These are phyloP conservation scores for Sylvietta virens DNA, from an alignment of 2,113 vertebrate genomes.

Conservation along the genomic window DNA sequence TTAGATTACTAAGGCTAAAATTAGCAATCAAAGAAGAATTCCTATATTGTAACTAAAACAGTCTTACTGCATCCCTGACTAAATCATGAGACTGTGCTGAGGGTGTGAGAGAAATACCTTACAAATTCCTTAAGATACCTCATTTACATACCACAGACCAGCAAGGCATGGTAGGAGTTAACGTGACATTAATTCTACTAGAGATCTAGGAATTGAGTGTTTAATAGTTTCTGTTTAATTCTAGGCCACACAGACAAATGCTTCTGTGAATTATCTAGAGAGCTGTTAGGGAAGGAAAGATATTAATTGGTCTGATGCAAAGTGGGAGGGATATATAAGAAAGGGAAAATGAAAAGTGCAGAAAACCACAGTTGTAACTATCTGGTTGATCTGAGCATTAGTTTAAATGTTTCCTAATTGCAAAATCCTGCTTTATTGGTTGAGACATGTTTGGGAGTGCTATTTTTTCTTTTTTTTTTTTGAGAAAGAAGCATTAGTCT, in stretches of 20 bases:
- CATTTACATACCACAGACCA: background rate
- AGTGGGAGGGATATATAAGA: constrained; percentile 31
- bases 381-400: constrained; percentile 10
- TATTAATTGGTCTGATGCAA: constrained; percentile 66
- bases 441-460: background rate
- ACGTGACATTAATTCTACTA: constrained; percentile 37
- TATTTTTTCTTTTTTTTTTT: background rate
- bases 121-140: background rate
- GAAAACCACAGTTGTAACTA: background rate
- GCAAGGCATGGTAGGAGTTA: constrained; percentile 33
- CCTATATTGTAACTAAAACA: background rate
- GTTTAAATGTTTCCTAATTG: background rate
- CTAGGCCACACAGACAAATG: constrained; percentile 60
- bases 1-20: constrained; percentile 7
- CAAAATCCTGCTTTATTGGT: constrained; percentile 17
- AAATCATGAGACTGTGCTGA: background rate
- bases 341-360: constrained; percentile 40
- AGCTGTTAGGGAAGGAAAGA: constrained; percentile 53
- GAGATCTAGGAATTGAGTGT: constrained; percentile 52
- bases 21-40: background rate
- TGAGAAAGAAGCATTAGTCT: background rate
- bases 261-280: constrained; percentile 64
- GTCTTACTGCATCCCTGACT: background rate
- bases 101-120: background rate
- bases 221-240: constrained; percentile 69